A percentile compares a stretch with the other conserved stretches of the same genome.
Conservation (phyloP, 2,888 invertebrate genomes). For the Sphecodes monilicornis region DNA sequence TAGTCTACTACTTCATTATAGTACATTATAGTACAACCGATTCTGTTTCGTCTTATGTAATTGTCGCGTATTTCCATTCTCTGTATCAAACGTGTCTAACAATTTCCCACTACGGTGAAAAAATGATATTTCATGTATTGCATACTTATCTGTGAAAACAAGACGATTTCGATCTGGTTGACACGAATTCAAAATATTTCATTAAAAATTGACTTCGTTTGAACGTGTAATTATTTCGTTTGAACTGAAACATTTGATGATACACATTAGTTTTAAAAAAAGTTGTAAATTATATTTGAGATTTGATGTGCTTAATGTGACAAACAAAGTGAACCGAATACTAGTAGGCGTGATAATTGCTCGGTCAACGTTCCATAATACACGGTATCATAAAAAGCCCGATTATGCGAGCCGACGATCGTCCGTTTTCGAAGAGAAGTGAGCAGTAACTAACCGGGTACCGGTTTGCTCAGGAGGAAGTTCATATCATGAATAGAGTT, state of each 20-base stretch:
- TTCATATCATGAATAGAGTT: conserved; percentile 10
- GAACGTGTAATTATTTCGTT: background rate
- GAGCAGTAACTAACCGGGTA: conserved; percentile 10
- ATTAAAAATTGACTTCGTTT: background rate
- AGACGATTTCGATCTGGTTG: background rate
- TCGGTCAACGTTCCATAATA: background rate
- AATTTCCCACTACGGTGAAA: background rate
- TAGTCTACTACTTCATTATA: background rate
- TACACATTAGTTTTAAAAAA: background rate
- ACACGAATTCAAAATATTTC: background rate
- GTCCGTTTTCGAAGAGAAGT: conserved; percentile 11
- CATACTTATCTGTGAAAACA: conserved; percentile 10
- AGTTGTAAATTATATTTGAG: background rate
- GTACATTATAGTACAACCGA: background rate
- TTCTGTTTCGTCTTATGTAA: conserved; percentile 8
- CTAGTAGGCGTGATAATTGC: background rate
- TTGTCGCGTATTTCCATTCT: background rate
- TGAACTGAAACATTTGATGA: background rate
- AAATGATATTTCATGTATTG: background rate
- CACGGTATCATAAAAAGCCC: background rate
- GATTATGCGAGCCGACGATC: background rate
- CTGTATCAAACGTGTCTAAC: background rate
- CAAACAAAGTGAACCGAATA: background rate
- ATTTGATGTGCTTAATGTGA: background rate
- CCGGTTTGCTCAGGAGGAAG: conserved; percentile 12